Conservation (phyloP, 2,888 invertebrate species). For the Cacoxenus indagator region DNA sequence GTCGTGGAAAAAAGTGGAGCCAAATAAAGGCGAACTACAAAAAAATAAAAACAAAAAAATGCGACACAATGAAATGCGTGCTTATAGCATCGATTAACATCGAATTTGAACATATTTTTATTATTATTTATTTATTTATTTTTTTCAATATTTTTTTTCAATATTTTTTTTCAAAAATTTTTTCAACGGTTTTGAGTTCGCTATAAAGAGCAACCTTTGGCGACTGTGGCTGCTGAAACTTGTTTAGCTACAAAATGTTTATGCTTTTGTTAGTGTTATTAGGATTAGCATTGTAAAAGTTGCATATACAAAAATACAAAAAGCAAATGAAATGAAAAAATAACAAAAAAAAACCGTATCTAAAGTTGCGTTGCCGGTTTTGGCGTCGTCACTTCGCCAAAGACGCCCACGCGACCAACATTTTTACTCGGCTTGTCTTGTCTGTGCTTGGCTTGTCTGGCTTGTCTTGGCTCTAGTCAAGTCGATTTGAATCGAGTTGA, state of each 20-base stretch:
- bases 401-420: slow-evolving; percentile 62
- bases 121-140: background rate
- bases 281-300: background rate
- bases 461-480: background rate
- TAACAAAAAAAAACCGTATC: background rate
- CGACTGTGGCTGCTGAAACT: background rate
- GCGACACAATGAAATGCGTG: background rate
- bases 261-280: slow-evolving; percentile 4
- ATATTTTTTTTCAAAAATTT: background rate
- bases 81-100: background rate
- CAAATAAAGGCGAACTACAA: background rate
- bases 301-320: background rate
- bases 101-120: background rate
- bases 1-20: background rate
- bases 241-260: background rate
- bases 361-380: slow-evolving; percentile 2
- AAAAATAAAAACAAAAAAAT: background rate
- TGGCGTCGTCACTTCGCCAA: background rate
- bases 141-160: too few species aligned
- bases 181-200: background rate
- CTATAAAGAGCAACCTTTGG: background rate
- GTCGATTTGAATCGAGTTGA: too few species aligned
- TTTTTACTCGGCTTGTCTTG: slow-evolving; percentile 51
- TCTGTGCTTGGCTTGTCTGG: background rate
- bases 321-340: background rate